Conservation (phyloP, 2,888 invertebrate species). For the Tiphia femorata region DNA sequence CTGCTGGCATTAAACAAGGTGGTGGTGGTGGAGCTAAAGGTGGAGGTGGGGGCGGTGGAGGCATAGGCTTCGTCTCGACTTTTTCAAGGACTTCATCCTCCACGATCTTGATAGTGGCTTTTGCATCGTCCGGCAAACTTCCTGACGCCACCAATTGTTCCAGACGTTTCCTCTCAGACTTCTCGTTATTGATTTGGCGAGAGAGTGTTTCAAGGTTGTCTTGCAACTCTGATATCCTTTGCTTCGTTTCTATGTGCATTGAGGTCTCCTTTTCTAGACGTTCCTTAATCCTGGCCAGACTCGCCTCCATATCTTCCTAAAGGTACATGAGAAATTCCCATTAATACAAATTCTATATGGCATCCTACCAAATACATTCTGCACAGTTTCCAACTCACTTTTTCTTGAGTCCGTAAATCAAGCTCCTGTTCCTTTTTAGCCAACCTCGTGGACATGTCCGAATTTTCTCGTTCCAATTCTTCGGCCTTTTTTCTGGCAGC, state of each 20-base stretch:
- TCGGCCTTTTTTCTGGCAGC: conserved; percentile 89
- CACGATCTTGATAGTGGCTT: conserved; percentile 72
- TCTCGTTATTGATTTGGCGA: conserved; percentile 79
- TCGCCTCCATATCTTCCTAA: conserved; percentile 88
- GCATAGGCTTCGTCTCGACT: conserved; percentile 64
- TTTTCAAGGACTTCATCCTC: conserved; percentile 64
- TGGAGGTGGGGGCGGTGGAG: conserved; percentile 74
- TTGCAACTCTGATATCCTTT: conserved; percentile 77
- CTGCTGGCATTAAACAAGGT: conserved; percentile 74
- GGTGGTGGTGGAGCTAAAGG: conserved; percentile 75
- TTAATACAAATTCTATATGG: no score
- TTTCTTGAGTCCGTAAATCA: conserved; percentile 90
- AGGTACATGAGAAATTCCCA: conserved; percentile 19
- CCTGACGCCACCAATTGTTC: conserved; percentile 91
- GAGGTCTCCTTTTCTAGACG: conserved; percentile 91
- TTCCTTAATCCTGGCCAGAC: conserved; percentile 84
- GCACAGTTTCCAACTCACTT: no score
- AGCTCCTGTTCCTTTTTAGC: conserved; percentile 94
- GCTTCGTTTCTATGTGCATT: conserved; percentile 87
- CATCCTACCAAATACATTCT: no score
- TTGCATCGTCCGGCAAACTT: conserved; percentile 94
- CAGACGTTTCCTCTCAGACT: conserved; percentile 84
- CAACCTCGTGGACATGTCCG: conserved; percentile 86
- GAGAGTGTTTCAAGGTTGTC: conserved; percentile 70
- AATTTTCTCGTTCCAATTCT: conserved; percentile 89